phyloP scores from a whole-genome alignment of 2,113 vertebrate genomes.

The Numenius arquata region DNA sequence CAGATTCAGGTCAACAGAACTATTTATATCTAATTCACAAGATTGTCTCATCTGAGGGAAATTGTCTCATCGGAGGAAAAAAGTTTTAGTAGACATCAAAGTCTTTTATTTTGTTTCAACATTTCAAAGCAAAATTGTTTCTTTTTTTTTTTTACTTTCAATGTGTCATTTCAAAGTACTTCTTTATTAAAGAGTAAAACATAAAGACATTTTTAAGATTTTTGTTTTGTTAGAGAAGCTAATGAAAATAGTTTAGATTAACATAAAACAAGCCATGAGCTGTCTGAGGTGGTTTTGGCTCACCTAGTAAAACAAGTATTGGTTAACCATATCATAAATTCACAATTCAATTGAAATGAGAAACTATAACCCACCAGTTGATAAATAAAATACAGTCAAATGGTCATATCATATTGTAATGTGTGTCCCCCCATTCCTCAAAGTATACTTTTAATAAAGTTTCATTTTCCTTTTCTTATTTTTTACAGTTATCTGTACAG shows the following conservation, averaged over 20 bases:
- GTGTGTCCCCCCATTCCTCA: not conserved
- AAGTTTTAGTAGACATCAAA: constrained; percentile 30
- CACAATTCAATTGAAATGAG: not conserved
- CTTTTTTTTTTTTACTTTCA: constrained; percentile 47
- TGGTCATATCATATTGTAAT: rapidly evolving
- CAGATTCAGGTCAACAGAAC: constrained; percentile 9
- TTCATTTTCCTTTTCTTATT: not conserved
- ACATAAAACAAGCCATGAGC: not conserved
- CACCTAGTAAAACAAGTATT: not conserved
- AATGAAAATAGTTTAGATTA: constrained; percentile 53
- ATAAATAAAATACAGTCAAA: not conserved
- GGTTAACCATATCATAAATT: not conserved
- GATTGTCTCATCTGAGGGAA: not conserved
- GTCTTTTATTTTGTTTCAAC: not conserved
- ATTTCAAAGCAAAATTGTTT: constrained; percentile 45
- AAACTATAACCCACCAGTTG: not conserved
- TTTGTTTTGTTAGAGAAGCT: constrained; percentile 23
- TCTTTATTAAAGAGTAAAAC: constrained; percentile 16
- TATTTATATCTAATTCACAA: constrained; percentile 44
- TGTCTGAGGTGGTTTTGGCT: not conserved
- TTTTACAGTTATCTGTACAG: not conserved
- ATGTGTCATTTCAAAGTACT: constrained; percentile 39
- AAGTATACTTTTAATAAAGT: not conserved
- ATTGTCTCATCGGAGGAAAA: not conserved
- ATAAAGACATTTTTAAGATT: not conserved